Evolutionary conservation across 2,113 vertebrate genomes (phyloP).

Genomic region (Psittacula cyanocephala): DNA sequence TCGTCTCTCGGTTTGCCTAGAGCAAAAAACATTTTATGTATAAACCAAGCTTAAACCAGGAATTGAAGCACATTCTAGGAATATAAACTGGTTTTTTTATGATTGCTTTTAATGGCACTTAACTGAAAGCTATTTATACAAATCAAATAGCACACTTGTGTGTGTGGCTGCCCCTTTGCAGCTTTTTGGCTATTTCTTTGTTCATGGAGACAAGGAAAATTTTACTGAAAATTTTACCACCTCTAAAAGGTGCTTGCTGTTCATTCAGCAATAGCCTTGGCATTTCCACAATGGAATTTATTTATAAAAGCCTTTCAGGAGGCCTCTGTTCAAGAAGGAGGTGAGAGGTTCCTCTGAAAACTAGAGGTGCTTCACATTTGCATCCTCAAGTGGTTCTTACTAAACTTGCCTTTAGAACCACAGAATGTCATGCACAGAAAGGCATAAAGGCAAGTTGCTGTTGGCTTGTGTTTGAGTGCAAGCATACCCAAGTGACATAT

Average conservation of each 20-base stretch:
- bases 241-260: conserved; percentile 1
- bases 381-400: neutral
- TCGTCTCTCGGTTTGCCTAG: neutral
- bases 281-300: neutral
- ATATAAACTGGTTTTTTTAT: neutral
- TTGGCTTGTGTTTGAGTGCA: conserved; percentile 31
- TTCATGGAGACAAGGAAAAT: neutral
- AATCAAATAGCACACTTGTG: neutral
- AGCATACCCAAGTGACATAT: conserved; percentile 6
- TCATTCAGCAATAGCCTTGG: neutral
- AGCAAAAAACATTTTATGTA: neutral
- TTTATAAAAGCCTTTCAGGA: neutral
- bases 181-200: neutral
- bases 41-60: neutral
- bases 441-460: neutral
- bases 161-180: neutral
- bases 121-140: neutral
- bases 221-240: neutral
- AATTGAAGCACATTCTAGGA: neutral
- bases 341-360: neutral
- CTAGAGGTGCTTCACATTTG: neutral
- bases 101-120: neutral
- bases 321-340: neutral
- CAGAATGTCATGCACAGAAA: neutral
- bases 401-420: neutral